A percentile compares a stretch with the other conserved stretches of the same genome.
Evolutionary conservation across 1,140 invertebrate species (phyloP).

Genomic region (Capitella teleta): DNA sequence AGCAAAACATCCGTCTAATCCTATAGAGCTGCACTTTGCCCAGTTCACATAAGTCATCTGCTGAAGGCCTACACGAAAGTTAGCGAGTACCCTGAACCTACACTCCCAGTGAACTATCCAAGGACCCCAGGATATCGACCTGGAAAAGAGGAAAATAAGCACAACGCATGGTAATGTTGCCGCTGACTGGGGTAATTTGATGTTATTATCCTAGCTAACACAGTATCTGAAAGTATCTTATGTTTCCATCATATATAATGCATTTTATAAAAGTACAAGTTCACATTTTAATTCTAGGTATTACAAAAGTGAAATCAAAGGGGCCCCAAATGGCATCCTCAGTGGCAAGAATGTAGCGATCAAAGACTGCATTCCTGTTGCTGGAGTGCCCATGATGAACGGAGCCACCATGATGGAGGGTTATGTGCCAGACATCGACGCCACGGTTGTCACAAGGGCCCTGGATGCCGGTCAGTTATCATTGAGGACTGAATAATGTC

Average conservation of each 20-base stretch:
- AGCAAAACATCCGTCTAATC: too few relatives aligned
- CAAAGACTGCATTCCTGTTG: constrained; percentile 29
- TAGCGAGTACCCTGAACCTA: constrained; percentile 11
- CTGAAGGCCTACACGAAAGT: too few relatives aligned
- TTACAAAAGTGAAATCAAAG: constrained; percentile 25
- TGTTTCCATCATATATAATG: background rate
- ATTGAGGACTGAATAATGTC: too few relatives aligned
- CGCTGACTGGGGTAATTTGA: background rate
- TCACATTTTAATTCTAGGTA: constrained; percentile 17
- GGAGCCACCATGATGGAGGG: constrained; percentile 23
- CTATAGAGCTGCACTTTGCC: too few relatives aligned
- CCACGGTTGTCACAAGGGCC: constrained; percentile 25
- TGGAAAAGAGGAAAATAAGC: constrained; percentile 16
- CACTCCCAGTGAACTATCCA: constrained; percentile 25
- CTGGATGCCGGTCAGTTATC: constrained; percentile 22
- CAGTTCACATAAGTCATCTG: too few relatives aligned
- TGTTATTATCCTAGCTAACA: background rate
- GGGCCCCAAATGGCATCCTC: constrained; percentile 19
- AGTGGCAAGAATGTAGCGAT: constrained; percentile 24
- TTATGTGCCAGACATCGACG: constrained; percentile 28
- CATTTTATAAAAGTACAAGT: too few relatives aligned
- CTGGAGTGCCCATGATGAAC: constrained; percentile 31
- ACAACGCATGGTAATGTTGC: constrained; percentile 23
- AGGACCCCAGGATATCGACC: constrained; percentile 22
- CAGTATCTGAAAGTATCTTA: background rate